Conservation (phyloP, 2,113 vertebrate genomes). For the Protobothrops flavoviridis region DNA sequence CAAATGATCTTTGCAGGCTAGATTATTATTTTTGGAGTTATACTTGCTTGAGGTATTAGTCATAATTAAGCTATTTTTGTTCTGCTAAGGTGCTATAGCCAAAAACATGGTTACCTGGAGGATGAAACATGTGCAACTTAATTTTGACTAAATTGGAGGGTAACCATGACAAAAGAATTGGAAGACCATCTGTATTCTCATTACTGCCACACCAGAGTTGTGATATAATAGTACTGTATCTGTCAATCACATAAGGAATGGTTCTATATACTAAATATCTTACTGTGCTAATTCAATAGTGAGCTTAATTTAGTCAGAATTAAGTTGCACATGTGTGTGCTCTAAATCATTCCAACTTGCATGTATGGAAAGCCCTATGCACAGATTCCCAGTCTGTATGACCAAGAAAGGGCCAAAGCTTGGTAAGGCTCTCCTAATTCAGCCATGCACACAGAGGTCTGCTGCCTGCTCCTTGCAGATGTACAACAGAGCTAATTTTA, state of each 20-base stretch:
- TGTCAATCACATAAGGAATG: background rate
- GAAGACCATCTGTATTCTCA: background rate
- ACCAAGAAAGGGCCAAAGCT: background rate
- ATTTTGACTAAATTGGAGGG: background rate
- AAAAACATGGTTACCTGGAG: conserved; percentile 32
- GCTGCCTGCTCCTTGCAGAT: conserved; percentile 52
- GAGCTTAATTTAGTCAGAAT: background rate
- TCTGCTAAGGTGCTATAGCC: conserved; percentile 20
- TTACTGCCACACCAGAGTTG: background rate
- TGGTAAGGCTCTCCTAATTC: background rate
- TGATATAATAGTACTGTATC: background rate
- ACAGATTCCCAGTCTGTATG: background rate
- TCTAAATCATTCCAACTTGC: conserved; percentile 19
- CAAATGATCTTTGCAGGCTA: background rate
- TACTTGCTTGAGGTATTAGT: background rate
- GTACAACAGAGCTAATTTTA: conserved; percentile 71
- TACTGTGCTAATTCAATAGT: background rate
- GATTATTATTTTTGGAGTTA: conserved; percentile 19
- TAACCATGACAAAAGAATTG: conserved; percentile 41
- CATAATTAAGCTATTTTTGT: conserved; percentile 5
- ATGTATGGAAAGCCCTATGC: background rate
- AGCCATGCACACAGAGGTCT: background rate
- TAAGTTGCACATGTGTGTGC: conserved; percentile 17
- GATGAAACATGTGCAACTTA: no score
- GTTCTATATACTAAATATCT: background rate